These are phyloP conservation scores for Azorinus chamasolen DNA, from an alignment of 2,888 invertebrate species.

Conservation along the genomic window DNA sequence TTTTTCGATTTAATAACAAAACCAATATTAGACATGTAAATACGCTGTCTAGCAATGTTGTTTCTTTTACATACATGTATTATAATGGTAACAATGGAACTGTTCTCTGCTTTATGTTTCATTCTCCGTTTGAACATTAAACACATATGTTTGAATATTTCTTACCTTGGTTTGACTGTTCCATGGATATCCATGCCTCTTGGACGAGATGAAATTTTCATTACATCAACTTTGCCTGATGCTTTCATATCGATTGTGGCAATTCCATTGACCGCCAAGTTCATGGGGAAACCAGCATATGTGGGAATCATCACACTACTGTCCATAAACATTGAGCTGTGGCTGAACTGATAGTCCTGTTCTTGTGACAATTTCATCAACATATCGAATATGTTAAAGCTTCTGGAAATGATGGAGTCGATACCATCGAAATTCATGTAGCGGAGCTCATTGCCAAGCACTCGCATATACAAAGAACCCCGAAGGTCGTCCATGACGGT, in stretches of 20 bases:
- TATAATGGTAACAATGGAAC: too few species aligned
- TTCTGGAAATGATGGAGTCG: constrained; percentile 44
- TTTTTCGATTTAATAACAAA: too few species aligned
- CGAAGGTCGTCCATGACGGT: constrained; percentile 74
- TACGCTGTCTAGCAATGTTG: too few species aligned
- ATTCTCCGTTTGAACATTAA: too few species aligned
- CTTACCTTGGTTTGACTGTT: constrained; percentile 92
- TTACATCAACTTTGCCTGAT: constrained; percentile 92
- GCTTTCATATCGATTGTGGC: constrained; percentile 94
- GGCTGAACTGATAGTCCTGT: constrained; percentile 85
- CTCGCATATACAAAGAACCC: constrained; percentile 90
- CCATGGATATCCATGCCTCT: constrained; percentile 92
- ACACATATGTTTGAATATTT: too few species aligned
- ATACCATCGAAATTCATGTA: constrained; percentile 74
- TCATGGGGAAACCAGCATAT: constrained; percentile 94
- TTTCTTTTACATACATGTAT: too few species aligned
- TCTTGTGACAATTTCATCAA: constrained; percentile 71
- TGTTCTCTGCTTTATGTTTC: too few species aligned
- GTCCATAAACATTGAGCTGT: constrained; percentile 95
- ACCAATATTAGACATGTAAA: too few species aligned
- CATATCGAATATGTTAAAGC: constrained; percentile 69
- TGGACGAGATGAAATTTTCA: constrained; percentile 75
- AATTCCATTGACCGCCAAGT: constrained; percentile 94
- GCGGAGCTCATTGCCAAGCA: constrained; percentile 94
- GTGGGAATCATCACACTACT: constrained; percentile 94